Evolutionary conservation across 2,113 vertebrate genomes (phyloP), one percentile per base, ranked within the genome.

Genomic region (Chionis minor): DNA sequence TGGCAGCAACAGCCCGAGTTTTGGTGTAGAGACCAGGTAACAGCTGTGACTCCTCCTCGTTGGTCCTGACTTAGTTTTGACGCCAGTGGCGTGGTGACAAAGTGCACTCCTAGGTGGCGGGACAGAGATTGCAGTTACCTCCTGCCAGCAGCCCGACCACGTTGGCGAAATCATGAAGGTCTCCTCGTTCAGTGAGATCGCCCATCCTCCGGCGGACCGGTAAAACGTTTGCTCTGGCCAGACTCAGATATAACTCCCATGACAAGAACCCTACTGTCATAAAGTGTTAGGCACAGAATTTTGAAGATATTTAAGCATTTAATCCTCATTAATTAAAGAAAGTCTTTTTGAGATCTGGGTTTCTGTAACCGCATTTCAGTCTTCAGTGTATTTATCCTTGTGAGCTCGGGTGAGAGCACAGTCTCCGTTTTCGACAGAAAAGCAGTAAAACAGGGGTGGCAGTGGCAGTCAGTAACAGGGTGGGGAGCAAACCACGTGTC

Each of bases 401-500:
- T 5, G 71, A 52, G 67, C 47, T 0, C 8, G 30, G 30, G 47
- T 3, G 54, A 56, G 30, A 16, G 12, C 52, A 24, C 0, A 10
- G 33, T 6, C 27, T 55, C 32, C 8, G 1, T 8, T 59, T 47
- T 1, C 49, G 35, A 14, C n/a, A 62, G n/a, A 27, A 35, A 23
- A 32, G n/a, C 1, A 24, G 51, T 3, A 6, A 52, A 59, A n/a
- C 4, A 23, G 44, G 8, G 52, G 32, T 44, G n/a, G 10, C 33
- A 27, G 16, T 1, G 26, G 62, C 30, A 33, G n/a, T 5, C 33
- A 6, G 54, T 0, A 10, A 6, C 20, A 21, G 30, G 32, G 16
- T 4, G 15, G 20, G 49, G 44, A 83, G 14, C 4, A 13, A 40
- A 14, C 14, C 28, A 6, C 0, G 21, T 4, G 10, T 6, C 15